These are phyloP conservation scores for Caenorhabditis sp. DNA, from an alignment of 2,888 invertebrate species.

Conservation along the genomic window DNA sequence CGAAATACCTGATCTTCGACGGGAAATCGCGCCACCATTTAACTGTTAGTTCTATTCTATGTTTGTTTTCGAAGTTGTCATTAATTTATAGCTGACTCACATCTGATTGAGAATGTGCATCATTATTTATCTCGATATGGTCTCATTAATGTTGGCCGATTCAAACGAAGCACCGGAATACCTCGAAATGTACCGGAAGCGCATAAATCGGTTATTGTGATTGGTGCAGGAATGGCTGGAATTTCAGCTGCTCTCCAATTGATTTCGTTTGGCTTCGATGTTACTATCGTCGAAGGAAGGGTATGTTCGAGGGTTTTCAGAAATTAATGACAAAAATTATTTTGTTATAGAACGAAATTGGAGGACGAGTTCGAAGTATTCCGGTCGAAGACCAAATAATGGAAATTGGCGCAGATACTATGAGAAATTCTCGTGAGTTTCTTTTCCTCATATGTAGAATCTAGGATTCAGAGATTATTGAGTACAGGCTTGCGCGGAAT, in stretches of 20 bases:
- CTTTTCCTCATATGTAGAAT: background rate
- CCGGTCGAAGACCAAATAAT: constrained; percentile 10
- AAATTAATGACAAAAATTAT: constrained; percentile 8
- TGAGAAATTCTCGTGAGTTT: constrained; percentile 7
- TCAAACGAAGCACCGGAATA: constrained; percentile 71
- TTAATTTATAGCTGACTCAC: constrained; percentile 19
- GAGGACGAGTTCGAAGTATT: constrained; percentile 94
- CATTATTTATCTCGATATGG: constrained; percentile 93
- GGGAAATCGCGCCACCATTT: constrained; percentile 85
- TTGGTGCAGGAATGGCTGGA: constrained; percentile 70
- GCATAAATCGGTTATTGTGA: constrained; percentile 56
- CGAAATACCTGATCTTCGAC: constrained; percentile 82
- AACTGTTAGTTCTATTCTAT: constrained; percentile 75
- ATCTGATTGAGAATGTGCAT: constrained; percentile 78
- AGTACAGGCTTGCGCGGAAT: no score
- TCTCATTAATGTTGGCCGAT: constrained; percentile 96
- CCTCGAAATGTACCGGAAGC: constrained; percentile 1
- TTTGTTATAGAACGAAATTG: constrained; percentile 82
- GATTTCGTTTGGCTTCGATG: constrained; percentile 64
- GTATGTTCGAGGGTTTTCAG: no score
- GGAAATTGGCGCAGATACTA: constrained; percentile 28
- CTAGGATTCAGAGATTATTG: background rate
- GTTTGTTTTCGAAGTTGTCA: no score
- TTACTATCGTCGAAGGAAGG: constrained; percentile 65
- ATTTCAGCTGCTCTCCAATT: constrained; percentile 67